A percentile compares a stretch with the other conserved stretches of the same genome.
These are phyloP conservation scores for Gari tellinella DNA, from an alignment of 2,888 invertebrate species.

Conservation along the genomic window DNA sequence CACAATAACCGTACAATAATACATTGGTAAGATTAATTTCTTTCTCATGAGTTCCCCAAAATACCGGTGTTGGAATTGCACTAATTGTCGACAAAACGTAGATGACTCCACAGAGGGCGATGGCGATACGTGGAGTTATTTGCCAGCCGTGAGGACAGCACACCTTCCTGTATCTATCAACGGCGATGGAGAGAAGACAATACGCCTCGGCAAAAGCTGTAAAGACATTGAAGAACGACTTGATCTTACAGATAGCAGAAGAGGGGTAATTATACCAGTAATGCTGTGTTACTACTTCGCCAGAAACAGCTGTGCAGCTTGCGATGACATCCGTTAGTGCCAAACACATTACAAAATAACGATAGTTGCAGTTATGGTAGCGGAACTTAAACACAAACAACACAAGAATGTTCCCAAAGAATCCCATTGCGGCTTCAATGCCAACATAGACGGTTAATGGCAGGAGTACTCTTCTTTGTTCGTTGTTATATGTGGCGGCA, in stretches of 20 bases:
- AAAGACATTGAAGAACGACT: slow-evolving; percentile 41
- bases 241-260: slow-evolving; percentile 15
- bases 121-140: slow-evolving; percentile 13
- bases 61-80: slow-evolving; percentile 15
- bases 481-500: slow-evolving; percentile 36
- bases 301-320: slow-evolving; percentile 31
- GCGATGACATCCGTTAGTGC: slow-evolving; percentile 25
- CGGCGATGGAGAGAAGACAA: slow-evolving; percentile 27
- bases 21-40: too few relatives aligned
- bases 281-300: slow-evolving; percentile 30
- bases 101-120: neutral
- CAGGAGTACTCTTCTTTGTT: slow-evolving; percentile 29
- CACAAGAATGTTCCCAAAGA: slow-evolving; percentile 33
- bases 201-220: slow-evolving; percentile 20
- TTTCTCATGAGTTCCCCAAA: slow-evolving; percentile 13
- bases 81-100: slow-evolving; percentile 7
- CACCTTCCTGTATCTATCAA: slow-evolving; percentile 38
- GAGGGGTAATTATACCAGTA: slow-evolving; percentile 36
- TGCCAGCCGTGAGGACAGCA: slow-evolving; percentile 33
- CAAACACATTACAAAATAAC: slow-evolving; percentile 36
- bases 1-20: too few relatives aligned
- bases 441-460: slow-evolving; percentile 43
- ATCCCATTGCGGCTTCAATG: slow-evolving; percentile 9
- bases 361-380: slow-evolving; percentile 33
- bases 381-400: slow-evolving; percentile 22